Evolutionary conservation across 2,113 vertebrate species (phyloP), one percentile per base, ranked within the genome.

Genomic region (Sorex fumeus): DNA sequence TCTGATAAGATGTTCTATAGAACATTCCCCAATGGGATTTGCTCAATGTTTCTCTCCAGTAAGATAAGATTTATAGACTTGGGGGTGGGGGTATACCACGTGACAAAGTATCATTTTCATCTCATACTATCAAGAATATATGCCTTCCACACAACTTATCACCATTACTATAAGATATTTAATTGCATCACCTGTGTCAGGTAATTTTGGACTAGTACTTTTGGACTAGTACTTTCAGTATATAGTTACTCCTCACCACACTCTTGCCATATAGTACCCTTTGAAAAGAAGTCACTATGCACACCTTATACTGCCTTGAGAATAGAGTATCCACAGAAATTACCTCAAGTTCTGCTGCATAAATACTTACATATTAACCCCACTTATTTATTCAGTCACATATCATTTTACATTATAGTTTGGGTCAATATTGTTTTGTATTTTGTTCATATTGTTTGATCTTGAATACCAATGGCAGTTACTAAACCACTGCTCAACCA

Each of bases 401-500:
- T 34, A 43, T 87, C 23, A 83, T 66, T 83, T 83, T 81, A 36
- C 84, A 72, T 74, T 71, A 28, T 10, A 21, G 69, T 86, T 90
- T 28, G 12, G 34, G 34, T 13, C 36, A 86, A 78, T 16, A 32
- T 45, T 87, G 2, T 84, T 64, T 88, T 87, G 34, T 67, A 60
- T 60, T 60, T 60, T 76, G 28, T 12, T 53, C 8, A 27, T 70
- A 18, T 45, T 87, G 16, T 79, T 91, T 82, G 34, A 30, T 91
- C 75, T 60, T 83, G 27, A 87, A n/a, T 2, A 66, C 45, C 64
- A 83, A 74, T 16, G 27, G 64, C 6, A 76, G 19, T 8, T 19
- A 72, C 34, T 60, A 78, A 87, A 87, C 21, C 32, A 80, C 6
- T 25, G 36, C 50, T 12, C 28, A 87, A 70, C 6, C 28, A 62